Conservation (phyloP, 2,113 vertebrate species). For the Eptesicus fuscus region DNA sequence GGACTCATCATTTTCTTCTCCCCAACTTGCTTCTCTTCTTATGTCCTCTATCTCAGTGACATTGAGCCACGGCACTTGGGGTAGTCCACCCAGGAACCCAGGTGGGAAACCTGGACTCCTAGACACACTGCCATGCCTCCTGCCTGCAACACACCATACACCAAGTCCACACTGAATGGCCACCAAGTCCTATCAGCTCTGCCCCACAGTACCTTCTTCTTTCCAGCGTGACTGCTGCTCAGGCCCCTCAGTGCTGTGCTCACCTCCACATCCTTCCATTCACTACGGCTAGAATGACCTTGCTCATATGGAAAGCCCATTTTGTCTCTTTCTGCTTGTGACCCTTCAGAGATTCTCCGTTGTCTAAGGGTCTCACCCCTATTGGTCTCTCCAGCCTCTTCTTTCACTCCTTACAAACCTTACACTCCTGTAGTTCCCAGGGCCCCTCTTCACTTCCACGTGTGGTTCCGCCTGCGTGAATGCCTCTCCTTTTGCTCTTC, state of each 20-base stretch:
- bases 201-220: not conserved
- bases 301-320: not conserved
- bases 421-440: not conserved
- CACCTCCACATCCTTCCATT: not conserved
- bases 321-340: not conserved
- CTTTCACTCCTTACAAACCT: not conserved
- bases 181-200: not conserved
- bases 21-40: not conserved
- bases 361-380: not conserved
- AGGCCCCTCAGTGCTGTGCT: not conserved
- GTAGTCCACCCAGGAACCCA: not conserved
- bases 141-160: not conserved
- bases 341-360: not conserved
- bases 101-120: not conserved
- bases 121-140: not conserved
- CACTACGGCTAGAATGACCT: not conserved
- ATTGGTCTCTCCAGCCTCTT: not conserved
- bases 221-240: not conserved
- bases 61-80: not conserved
- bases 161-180: rapidly evolving
- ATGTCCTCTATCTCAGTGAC: not conserved
- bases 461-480: not conserved
- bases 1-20: not conserved
- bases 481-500: not conserved
- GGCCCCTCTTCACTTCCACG: not conserved